Evolutionary conservation across 2,113 vertebrate genomes (phyloP), one percentile per base, ranked within the genome.

Genomic region (Crypturellus undulatus): DNA sequence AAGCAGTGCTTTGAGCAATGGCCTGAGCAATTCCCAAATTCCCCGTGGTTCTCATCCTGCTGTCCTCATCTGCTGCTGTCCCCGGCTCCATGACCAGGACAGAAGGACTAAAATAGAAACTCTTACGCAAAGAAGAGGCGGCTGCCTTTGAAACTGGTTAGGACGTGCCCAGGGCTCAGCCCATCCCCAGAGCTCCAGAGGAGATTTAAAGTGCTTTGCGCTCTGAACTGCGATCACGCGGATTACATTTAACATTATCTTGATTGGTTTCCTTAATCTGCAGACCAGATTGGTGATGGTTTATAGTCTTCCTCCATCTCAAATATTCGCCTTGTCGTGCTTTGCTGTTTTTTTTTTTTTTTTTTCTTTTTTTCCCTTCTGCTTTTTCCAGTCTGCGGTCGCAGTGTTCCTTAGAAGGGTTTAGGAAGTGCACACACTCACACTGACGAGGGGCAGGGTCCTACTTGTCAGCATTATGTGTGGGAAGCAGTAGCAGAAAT

Each of bases 151-250:
- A 72, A 62, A 72, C 70, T 77, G 89, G 82, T 87, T 72, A 63
- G 87, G 60, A 92, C 1, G 0, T 92, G 65, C 91, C 70, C 84
- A 34, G 72, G 64, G 90, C 91, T 95, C 87, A 80, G 90, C 71
- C 54, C 2, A 6, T 13, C 67, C 63, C 85, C 72, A 34, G 70
- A 87, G 78, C 49, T 88, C 8, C 2, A 54, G 89, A 91, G 87
- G 71, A 96, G 92, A 94, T 94, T 93, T 82, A 82, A 54, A 90
- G 76, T 54, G 24, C 89, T 96, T 85, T 93, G 87, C 63, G 86
- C 87, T 91, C 81, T 34, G 51, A 51, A 64, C 71, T 91, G 93
- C 76, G 34, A 85, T 89, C 68, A 12, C 0, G 0, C 1, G 20
- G 92, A 93, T 97, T 95, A 94, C 76, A 54, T 80, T 90, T 91